These are phyloP conservation scores for Eupleurogrammus muticus DNA, from an alignment of 2,797 vertebrate genomes.

Conservation along the genomic window DNA sequence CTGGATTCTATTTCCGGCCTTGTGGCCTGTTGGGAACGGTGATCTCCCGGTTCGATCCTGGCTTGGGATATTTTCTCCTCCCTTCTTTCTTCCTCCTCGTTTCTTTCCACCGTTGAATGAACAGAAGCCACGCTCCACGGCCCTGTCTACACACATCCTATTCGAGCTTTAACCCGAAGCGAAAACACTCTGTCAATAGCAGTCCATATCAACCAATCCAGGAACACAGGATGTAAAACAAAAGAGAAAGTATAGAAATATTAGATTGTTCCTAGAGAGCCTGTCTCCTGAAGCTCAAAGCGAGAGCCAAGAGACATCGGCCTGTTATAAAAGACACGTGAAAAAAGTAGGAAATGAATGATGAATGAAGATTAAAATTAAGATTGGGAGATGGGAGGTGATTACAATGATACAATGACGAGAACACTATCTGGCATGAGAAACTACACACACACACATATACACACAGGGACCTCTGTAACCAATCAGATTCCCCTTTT, in stretches of 20 bases:
- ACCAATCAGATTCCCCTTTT: conserved; percentile 60
- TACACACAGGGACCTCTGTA: conserved; percentile 54
- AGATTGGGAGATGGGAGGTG: conserved; percentile 40
- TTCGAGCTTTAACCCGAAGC: conserved; percentile 41
- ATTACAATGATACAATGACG: conserved; percentile 69
- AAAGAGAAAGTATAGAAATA: conserved; percentile 57
- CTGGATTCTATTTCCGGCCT: conserved; percentile 24
- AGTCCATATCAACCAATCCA: conserved; percentile 63
- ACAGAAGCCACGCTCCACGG: not conserved
- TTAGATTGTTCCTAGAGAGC: conserved; percentile 63
- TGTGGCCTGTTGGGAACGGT: not conserved
- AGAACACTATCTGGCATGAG: conserved; percentile 65
- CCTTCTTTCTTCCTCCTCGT: not conserved
- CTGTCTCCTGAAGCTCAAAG: conserved; percentile 59
- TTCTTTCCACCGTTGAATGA: not conserved
- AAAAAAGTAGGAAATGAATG: conserved; percentile 68
- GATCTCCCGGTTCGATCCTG: not conserved
- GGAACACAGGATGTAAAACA: conserved; percentile 56
- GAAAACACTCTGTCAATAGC: conserved; percentile 62
- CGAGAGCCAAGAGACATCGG: conserved; percentile 53
- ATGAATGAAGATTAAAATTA: conserved; percentile 61
- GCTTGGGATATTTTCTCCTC: conserved; percentile 2
- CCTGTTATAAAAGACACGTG: conserved; percentile 74
- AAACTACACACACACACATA: conserved; percentile 24
- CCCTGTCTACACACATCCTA: conserved; percentile 55